Evolutionary conservation across 2,113 vertebrate genomes (phyloP), one percentile per base, ranked within the genome.

Genomic region (Nanorana parkeri): DNA sequence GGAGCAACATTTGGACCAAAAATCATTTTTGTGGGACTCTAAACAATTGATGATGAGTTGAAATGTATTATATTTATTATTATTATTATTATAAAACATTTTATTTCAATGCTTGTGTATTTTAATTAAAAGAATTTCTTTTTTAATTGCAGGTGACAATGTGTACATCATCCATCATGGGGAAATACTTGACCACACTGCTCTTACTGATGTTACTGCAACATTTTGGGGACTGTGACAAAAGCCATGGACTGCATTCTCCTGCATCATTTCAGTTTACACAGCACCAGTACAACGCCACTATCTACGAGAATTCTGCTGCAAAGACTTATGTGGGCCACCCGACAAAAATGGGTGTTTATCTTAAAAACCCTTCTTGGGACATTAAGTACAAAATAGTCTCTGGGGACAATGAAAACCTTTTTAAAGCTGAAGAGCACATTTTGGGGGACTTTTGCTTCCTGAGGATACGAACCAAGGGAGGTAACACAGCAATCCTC

Each of bases 361-460:
- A 95, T 79, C 79, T 96, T 78, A 87, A 90, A 83, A 87, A 96
- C 82, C 95, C 95, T 0, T 19, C 87, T 17, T 98, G 96, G 97
- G 97, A 99, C 87, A 81, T 99, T 86, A 92, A 96, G 87, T 99
- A 98, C 92, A 99, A 97, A 94, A 99, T 99, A 68, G 90, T 99
- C 88, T 95, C 96, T 55, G 98, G 98, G 81, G 98, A 99, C 93
- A 96, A 87, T 77, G 98, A 99, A 86, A 99, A 98, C 89, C 89
- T 99, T 52, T 99, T 99, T 89, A 99, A 99, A 95, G 97, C 97
- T 4, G 98, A 99, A 88, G 98, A 99, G 79, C 92, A 96, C 55
- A 64, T 95, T 84, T 86, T 98, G 86, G 98, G 98, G 85, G 95
- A 99, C 90, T 99, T 99, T 87, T 98, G 96, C 88, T 99, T 98